phyloP scores from a whole-genome alignment of 37 sponge, comb jelly and placozoan species.

The Cladorhizidae sp. region DNA sequence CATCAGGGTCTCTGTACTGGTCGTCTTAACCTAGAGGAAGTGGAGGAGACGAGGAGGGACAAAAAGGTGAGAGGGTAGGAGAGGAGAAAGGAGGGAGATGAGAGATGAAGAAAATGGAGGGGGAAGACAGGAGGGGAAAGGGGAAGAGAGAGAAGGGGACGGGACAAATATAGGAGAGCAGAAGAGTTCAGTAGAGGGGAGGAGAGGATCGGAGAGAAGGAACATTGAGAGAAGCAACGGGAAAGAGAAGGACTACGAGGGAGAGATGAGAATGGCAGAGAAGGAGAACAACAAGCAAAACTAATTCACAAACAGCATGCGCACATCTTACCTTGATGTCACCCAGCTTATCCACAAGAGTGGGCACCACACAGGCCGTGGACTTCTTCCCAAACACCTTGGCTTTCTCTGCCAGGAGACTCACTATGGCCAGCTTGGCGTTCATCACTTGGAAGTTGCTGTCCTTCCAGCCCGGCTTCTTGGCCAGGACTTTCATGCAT shows the following conservation, averaged over 20 bases:
- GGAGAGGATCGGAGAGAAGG: no score
- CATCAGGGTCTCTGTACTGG: conserved; percentile 64
- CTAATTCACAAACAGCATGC: not conserved
- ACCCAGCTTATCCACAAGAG: conserved; percentile 85
- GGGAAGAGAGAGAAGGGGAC: not conserved
- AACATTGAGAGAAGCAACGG: no score
- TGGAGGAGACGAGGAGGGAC: not conserved
- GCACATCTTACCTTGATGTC: conserved; percentile 71
- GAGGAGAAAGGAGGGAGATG: not conserved
- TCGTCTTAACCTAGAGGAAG: conserved; percentile 33
- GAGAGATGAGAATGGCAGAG: no score
- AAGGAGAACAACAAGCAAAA: not conserved
- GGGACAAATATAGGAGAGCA: no score
- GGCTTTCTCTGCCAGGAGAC: conserved; percentile 56
- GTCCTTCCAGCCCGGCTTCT: conserved; percentile 96
- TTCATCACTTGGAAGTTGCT: conserved; percentile 93
- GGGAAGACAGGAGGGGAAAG: not conserved
- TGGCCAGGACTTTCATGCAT: conserved; percentile 70
- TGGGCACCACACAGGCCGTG: conserved; percentile 56
- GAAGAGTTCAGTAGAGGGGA: no score
- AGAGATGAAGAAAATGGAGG: not conserved
- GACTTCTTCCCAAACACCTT: conserved; percentile 77
- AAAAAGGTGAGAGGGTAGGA: not conserved
- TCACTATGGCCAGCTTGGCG: conserved; percentile 68
- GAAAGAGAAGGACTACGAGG: no score